Evolutionary conservation across 2,797 vertebrate genomes (phyloP), one percentile per base, ranked within the genome.

Genomic region (Spondyliosoma cantharus): DNA sequence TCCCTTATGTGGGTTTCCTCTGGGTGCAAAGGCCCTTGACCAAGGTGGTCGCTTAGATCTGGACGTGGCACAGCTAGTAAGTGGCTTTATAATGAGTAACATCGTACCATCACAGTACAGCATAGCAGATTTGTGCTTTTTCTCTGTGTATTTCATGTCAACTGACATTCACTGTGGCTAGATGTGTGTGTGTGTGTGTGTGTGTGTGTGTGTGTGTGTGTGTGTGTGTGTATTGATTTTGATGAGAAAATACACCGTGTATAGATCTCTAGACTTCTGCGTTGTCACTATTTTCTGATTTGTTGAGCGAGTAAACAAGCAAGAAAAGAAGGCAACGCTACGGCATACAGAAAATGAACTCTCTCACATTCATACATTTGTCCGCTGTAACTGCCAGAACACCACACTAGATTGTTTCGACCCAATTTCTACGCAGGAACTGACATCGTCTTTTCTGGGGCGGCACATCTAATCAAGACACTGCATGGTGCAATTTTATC

Each of bases 401-500:
- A 22, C 49, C 62, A 66, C n/a, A 43, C 43, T 32, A 29, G 48
- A 76, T 61, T 64, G 50, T 70, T 80, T 74, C 15, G 22, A 82
- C 53, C 19, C 62, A 70, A 7, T 85, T 65, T 78, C 76, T 75
- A 71, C 72, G 67, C 37, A 60, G 17, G 71, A 74, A 50, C 74
- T 79, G 45, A 65, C 17, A 5, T 48, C 52, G 22, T 78, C 48
- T 72, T 84, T 84, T 78, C 54, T 32, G 61, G 54, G 57, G 17
- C n/a, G 76, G 49, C 48, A 58, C 42, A 77, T 65, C 48, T 52
- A 54, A 77, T 77, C 58, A 43, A 73, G 81, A 67, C 74, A 69
- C 27, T 52, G 42, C 49, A 17, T 52, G 60, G 60, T 80, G 24
- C 70, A 76, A 78, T 86, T 80, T 64, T 68, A 80, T 78, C 25